Evolutionary conservation across 53 echinoderm and acorn worm species (phyloP).

Genomic region (Crossaster papposus): DNA sequence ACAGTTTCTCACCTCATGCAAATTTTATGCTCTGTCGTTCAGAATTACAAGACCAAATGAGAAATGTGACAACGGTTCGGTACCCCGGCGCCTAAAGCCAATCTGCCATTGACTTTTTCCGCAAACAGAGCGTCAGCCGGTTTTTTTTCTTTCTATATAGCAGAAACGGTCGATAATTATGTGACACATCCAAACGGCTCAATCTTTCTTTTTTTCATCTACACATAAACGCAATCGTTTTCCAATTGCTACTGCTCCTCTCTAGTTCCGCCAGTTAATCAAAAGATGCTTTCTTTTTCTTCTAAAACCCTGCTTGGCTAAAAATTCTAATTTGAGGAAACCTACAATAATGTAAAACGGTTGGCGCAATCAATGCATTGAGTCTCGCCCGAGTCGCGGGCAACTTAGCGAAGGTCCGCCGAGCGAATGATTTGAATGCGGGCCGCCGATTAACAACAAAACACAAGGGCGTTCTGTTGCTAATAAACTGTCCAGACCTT

Average conservation of each 20-base stretch:
- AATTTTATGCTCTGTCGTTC: too few relatives aligned
- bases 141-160: background rate
- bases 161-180: slow-evolving; percentile 1
- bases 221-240: slow-evolving; percentile 6
- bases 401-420: slow-evolving; percentile 1
- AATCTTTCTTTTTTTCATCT: background rate
- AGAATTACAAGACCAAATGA: too few relatives aligned
- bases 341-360: background rate
- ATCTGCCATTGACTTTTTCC: slow-evolving; percentile 7
- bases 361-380: background rate
- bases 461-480: too few relatives aligned
- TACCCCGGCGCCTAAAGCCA: background rate
- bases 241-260: slow-evolving; percentile 24
- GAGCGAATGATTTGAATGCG: slow-evolving; percentile 17
- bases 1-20: too few relatives aligned
- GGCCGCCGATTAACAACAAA: background rate
- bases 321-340: background rate
- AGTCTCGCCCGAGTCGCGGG: background rate
- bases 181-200: background rate
- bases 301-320: too few relatives aligned
- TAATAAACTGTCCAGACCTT: too few relatives aligned
- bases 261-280: slow-evolving; percentile 6
- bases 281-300: background rate
- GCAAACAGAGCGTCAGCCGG: background rate
- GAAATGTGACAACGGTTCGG: background rate